Conservation (phyloP, 2,888 invertebrate species). For the Phalangium opilio region DNA sequence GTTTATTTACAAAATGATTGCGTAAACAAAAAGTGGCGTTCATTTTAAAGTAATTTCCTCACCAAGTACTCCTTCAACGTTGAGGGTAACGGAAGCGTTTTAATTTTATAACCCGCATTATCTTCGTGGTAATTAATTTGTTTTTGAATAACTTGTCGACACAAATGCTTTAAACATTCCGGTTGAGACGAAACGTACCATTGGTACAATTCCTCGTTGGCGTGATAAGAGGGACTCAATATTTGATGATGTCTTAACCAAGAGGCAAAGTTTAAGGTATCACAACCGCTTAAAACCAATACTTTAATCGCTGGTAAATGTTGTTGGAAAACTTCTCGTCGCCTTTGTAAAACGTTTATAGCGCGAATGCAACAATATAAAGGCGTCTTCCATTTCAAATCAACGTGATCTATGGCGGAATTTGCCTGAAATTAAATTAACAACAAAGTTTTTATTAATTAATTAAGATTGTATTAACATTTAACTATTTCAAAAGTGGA, state of each 20-base stretch:
- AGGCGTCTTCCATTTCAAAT: constrained; percentile 11
- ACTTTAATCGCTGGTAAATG: constrained; percentile 17
- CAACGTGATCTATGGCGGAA: constrained; percentile 9
- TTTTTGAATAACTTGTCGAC: constrained; percentile 30
- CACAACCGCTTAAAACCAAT: constrained; percentile 29
- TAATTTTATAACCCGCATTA: constrained; percentile 1
- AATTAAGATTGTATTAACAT: too few relatives aligned
- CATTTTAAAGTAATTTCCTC: constrained; percentile 9
- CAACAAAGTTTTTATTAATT: too few relatives aligned
- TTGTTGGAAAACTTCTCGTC: constrained; percentile 10
- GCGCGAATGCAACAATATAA: constrained; percentile 13
- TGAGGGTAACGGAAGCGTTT: constrained; percentile 8
- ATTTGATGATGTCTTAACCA: constrained; percentile 32
- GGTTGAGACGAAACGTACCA: constrained; percentile 29
- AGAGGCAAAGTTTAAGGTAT: constrained; percentile 31
- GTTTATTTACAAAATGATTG: too few relatives aligned
- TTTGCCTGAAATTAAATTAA: constrained; percentile 4
- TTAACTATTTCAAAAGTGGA: too few relatives aligned
- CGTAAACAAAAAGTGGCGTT: too few relatives aligned
- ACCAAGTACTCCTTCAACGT: constrained; percentile 9
- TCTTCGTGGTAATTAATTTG: constrained; percentile 3
- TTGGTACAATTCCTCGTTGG: constrained; percentile 22
- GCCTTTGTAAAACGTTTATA: constrained; percentile 4
- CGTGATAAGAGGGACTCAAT: constrained; percentile 24
- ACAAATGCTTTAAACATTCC: constrained; percentile 29